Conservation (phyloP, 1,140 invertebrate genomes). For the Varroa destructor region DNA sequence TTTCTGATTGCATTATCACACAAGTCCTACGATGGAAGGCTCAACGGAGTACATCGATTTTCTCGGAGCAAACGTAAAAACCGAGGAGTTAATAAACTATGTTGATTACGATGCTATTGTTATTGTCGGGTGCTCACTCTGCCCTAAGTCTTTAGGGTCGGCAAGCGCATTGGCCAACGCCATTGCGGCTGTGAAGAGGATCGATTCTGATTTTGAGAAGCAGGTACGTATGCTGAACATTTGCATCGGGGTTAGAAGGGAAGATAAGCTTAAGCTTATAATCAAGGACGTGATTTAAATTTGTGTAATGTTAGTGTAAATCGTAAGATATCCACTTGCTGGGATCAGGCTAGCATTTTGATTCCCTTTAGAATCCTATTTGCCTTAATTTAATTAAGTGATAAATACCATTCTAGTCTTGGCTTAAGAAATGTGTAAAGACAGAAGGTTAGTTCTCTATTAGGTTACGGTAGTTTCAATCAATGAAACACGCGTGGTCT, state of each 20-base stretch:
- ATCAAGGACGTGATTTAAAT: too few species aligned
- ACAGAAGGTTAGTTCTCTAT: too few species aligned
- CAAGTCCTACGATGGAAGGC: background rate
- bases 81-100: background rate
- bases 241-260: too few species aligned
- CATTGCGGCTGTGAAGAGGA: background rate
- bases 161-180: background rate
- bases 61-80: background rate
- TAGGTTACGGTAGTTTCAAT: background rate
- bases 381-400: too few species aligned
- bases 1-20: too few species aligned
- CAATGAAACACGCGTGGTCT: slow-evolving; percentile 50
- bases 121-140: slow-evolving; percentile 4
- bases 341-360: too few species aligned
- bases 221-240: background rate
- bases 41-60: background rate
- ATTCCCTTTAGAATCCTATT: too few species aligned
- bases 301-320: too few species aligned
- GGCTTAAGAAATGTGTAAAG: too few species aligned
- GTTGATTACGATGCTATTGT: background rate
- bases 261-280: too few species aligned
- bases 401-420: too few species aligned
- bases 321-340: too few species aligned
- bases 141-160: background rate
- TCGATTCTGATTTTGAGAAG: background rate